Evolutionary conservation across 2,113 vertebrate species (phyloP).

Genomic region (Scalopus aquaticus): DNA sequence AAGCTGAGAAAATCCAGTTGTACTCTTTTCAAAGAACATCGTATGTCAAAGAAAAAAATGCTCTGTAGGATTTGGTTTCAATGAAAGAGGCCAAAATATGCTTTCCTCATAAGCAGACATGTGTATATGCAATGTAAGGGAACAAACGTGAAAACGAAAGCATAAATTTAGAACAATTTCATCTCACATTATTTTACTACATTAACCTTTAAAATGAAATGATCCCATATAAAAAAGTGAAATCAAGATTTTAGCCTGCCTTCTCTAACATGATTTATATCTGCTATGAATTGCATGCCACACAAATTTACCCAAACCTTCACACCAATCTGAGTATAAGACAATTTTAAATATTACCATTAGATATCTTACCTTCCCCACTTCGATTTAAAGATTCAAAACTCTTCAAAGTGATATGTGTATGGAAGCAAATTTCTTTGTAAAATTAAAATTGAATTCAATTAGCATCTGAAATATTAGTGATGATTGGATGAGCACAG

Average conservation of each 20-base stretch:
- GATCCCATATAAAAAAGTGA: background rate
- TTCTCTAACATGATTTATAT: background rate
- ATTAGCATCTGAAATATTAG: background rate
- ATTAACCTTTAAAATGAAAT: background rate
- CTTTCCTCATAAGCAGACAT: background rate
- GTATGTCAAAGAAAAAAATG: background rate
- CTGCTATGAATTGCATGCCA: background rate
- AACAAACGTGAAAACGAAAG: background rate
- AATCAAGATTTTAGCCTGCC: background rate
- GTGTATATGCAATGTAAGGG: background rate
- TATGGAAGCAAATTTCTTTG: background rate
- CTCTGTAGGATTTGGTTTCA: background rate
- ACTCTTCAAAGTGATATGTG: background rate
- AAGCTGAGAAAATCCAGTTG: conserved; percentile 32
- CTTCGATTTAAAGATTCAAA: background rate
- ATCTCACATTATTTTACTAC: background rate
- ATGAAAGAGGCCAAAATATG: background rate
- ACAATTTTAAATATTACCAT: background rate
- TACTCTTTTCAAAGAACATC: conserved; percentile 26
- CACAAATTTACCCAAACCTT: background rate
- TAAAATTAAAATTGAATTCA: conserved; percentile 28
- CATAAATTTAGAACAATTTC: background rate
- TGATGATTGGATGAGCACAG: background rate
- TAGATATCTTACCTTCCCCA: background rate
- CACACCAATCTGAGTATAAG: background rate